Conservation (phyloP, 2,888 invertebrate species). For the Trichacis sp. region DNA sequence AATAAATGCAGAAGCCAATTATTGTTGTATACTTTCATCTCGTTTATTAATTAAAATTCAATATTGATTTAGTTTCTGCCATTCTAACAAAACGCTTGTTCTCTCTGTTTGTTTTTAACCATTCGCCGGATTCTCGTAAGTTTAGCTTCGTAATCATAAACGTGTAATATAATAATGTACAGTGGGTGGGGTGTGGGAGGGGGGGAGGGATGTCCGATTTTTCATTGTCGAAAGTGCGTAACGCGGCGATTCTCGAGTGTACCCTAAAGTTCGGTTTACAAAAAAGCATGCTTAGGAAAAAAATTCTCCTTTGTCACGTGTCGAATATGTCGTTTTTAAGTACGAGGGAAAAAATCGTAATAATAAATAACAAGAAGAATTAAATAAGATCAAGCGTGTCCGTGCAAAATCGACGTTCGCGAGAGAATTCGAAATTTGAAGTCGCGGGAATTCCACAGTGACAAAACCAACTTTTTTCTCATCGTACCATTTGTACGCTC, state of each 20-base stretch:
- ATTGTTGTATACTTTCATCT: conserved; percentile 68
- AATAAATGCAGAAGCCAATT: conserved; percentile 43
- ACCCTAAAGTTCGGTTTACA: not conserved
- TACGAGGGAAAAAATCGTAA: not conserved
- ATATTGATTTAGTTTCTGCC: conserved; percentile 68
- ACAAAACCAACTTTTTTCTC: not conserved
- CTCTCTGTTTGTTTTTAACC: conserved; percentile 43
- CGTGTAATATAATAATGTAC: conserved; percentile 67
- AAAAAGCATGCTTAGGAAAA: not conserved
- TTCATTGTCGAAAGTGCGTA: too few relatives aligned
- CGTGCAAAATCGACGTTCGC: too few relatives aligned
- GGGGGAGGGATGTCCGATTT: too few relatives aligned
- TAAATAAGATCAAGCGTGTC: not conserved
- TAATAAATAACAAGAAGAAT: not conserved
- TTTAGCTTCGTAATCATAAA: conserved; percentile 67
- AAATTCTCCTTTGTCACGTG: not conserved
- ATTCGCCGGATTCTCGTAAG: conserved; percentile 59
- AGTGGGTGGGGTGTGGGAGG: conserved; percentile 54
- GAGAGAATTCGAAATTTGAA: not conserved
- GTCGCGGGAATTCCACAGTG: not conserved
- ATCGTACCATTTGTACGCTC: not conserved
- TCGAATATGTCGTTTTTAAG: conserved; percentile 1
- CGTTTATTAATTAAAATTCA: conserved; percentile 69
- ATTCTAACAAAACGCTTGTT: conserved; percentile 69
- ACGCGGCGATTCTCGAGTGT: not conserved